phyloP scores from a whole-genome alignment of 35 echinoderm and acorn worm species.

The Ophiothrix spiculata region DNA sequence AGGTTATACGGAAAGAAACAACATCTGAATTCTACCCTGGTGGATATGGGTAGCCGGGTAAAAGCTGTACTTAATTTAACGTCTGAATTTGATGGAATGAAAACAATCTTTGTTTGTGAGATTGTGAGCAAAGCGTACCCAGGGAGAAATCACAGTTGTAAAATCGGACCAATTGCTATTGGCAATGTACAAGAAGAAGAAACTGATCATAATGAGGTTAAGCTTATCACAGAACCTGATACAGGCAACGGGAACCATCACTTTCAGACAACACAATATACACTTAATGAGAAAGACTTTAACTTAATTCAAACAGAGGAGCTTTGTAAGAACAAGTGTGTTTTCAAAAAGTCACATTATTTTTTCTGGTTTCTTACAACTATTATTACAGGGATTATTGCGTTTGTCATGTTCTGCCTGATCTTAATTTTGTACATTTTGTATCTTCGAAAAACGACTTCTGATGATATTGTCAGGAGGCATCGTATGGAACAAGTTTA shows the following conservation, averaged over 20 bases:
- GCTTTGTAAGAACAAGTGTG: neutral
- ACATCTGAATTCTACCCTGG: neutral
- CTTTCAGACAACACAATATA: no score
- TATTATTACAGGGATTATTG: neutral
- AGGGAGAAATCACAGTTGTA: neutral
- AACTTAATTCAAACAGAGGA: no score
- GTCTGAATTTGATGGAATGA: neutral
- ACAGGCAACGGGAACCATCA: no score
- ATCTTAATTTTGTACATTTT: neutral
- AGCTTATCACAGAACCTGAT: no score
- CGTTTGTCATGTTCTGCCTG: neutral
- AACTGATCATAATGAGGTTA: no score
- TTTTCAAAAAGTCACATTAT: neutral
- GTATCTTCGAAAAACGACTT: neutral
- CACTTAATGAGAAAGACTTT: no score
- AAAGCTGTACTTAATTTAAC: neutral
- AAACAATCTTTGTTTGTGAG: neutral
- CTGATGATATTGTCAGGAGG: neutral
- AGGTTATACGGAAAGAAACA: neutral
- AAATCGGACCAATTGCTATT: neutral
- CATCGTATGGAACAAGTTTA: neutral
- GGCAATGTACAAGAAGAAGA: no score
- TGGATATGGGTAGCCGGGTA: neutral
- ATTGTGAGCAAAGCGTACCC: neutral
- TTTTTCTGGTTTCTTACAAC: neutral